These are phyloP conservation scores for Apamea monoglypha DNA, from an alignment of 2,888 invertebrate species.

Conservation along the genomic window DNA sequence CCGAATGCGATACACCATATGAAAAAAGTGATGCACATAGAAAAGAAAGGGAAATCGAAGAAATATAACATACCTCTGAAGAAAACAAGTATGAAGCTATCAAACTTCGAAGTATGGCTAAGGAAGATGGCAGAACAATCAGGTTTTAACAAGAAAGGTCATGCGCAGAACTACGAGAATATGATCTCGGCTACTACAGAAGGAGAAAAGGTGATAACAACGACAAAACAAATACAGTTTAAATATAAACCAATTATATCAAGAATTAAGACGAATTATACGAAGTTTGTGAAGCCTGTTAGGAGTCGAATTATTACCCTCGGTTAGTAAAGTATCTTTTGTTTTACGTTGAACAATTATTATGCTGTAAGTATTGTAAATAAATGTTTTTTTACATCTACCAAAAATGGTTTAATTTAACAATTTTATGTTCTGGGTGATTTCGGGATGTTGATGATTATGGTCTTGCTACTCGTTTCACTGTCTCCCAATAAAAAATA, in stretches of 20 bases:
- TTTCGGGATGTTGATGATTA: too few species aligned
- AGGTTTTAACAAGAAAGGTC: constrained; percentile 56
- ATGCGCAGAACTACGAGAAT: constrained; percentile 61
- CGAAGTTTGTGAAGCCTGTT: constrained; percentile 81
- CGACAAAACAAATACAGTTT: constrained; percentile 72
- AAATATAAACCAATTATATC: constrained; percentile 83
- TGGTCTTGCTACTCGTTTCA: too few species aligned
- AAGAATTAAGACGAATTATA: constrained; percentile 76
- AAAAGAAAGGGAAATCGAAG: constrained; percentile 76
- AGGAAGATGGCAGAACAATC: constrained; percentile 79
- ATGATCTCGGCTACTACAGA: constrained; percentile 71
- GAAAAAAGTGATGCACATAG: constrained; percentile 57
- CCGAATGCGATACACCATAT: constrained; percentile 52
- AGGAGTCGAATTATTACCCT: constrained; percentile 78
- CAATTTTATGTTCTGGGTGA: too few species aligned
- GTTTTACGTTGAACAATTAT: constrained; percentile 13
- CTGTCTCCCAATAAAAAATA: too few species aligned
- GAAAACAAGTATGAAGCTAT: constrained; percentile 84
- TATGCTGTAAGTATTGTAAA: constrained; percentile 8
- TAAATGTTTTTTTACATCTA: constrained; percentile 24
- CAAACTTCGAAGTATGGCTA: constrained; percentile 81
- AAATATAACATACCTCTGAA: constrained; percentile 85
- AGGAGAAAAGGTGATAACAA: constrained; percentile 61
- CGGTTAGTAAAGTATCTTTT: constrained; percentile 36
- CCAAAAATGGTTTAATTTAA: neutral